These are phyloP conservation scores for Pseudochirops cupreus DNA, from an alignment of 2,797 vertebrate species.

Conservation along the genomic window DNA sequence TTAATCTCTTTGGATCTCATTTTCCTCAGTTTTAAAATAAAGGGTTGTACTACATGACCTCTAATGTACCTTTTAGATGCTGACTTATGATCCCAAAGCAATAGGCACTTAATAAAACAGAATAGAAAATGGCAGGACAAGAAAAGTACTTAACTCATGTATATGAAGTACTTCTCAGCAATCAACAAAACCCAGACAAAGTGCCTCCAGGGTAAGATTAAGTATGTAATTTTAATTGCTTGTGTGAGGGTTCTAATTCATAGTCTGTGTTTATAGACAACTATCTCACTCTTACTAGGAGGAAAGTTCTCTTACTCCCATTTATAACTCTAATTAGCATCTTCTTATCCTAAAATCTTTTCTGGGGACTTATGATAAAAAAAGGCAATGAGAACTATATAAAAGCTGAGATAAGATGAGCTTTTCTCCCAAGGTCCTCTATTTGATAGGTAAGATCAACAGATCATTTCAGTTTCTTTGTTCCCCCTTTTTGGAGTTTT, in stretches of 20 bases:
- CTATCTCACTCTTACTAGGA: background rate
- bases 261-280: background rate
- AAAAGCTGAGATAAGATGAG: background rate
- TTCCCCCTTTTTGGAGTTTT: background rate
- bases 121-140: background rate
- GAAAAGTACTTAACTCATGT: background rate
- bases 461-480: background rate
- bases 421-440: background rate
- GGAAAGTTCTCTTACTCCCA: background rate
- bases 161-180: background rate
- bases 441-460: background rate
- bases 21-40: background rate
- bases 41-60: background rate
- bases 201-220: background rate
- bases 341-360: background rate
- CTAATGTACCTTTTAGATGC: background rate
- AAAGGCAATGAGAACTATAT: background rate
- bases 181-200: background rate
- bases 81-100: background rate
- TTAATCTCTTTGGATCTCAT: background rate
- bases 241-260: background rate
- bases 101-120: background rate
- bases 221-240: background rate
- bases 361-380: background rate
- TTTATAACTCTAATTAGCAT: background rate